Percentiles rank a stretch among this genome's conserved stretches.
Conservation (phyloP, 2,888 invertebrate species). For the Nomada lathburiana region DNA sequence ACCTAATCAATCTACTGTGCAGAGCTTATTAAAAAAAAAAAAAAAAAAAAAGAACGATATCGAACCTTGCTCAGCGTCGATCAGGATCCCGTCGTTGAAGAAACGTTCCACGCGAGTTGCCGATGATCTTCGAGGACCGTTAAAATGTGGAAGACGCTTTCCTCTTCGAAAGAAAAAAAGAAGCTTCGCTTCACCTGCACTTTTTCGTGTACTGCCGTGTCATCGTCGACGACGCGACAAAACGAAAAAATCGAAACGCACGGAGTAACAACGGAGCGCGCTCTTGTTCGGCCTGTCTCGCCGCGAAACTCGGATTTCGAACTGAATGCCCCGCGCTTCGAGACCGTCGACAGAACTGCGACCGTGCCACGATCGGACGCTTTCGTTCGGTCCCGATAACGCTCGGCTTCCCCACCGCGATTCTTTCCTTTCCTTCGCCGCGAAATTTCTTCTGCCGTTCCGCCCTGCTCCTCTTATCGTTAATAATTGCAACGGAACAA, state of each 20-base stretch:
- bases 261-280: not conserved
- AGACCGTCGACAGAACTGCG: conserved; percentile 48
- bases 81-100: not conserved
- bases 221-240: conserved; percentile 55
- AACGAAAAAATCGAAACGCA: conserved; percentile 27
- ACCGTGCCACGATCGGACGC: conserved; percentile 16
- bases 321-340: conserved; percentile 65
- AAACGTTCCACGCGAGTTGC: conserved; percentile 3
- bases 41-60: not conserved
- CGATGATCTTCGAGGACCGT: not conserved
- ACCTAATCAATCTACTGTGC: not conserved
- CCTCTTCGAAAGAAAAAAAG: not conserved
- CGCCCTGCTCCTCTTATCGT: not conserved
- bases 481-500: too few relatives aligned
- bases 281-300: conserved; percentile 34
- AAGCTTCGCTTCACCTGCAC: conserved; percentile 57
- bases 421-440: conserved; percentile 8
- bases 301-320: conserved; percentile 66
- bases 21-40: not conserved
- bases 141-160: not conserved
- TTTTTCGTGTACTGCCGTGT: conserved; percentile 52
- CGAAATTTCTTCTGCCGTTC: conserved; percentile 21
- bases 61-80: conserved; percentile 15
- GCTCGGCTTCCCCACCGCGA: conserved; percentile 12
- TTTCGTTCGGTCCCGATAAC: conserved; percentile 28